A percentile compares a stretch with the other conserved stretches of the same genome.
phyloP scores from a whole-genome alignment of 2,888 invertebrate genomes.

The Desoria tigrina region DNA sequence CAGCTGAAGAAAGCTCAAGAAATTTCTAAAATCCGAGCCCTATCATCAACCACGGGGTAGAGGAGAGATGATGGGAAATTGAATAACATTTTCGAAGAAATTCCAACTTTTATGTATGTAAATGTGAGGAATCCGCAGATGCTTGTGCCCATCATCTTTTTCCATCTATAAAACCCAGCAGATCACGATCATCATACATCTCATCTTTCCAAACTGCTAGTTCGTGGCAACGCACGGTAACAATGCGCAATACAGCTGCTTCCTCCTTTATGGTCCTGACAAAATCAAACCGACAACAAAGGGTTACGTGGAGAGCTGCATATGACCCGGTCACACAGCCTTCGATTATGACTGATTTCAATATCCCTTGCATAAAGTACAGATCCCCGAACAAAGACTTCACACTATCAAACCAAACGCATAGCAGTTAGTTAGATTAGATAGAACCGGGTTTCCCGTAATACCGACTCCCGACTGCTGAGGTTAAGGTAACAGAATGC shows the following conservation, averaged over 20 bases:
- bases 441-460: too few species aligned
- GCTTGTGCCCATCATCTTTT: neutral
- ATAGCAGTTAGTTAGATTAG: too few species aligned
- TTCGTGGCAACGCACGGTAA: too few species aligned
- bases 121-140: too few species aligned
- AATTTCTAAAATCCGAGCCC: neutral
- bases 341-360: constrained; percentile 8
- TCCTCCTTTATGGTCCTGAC: neutral
- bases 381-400: too few species aligned
- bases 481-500: too few species aligned
- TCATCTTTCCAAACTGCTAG: neutral
- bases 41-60: neutral
- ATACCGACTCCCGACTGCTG: too few species aligned
- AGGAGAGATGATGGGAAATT: constrained; percentile 1
- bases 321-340: neutral
- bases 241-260: neutral
- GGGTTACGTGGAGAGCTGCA: constrained; percentile 1
- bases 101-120: too few species aligned
- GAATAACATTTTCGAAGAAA: constrained; percentile 7
- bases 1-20: neutral
- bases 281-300: neutral
- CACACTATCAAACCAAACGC: neutral
- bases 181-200: neutral
- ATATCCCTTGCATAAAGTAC: neutral
- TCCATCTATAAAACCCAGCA: neutral